Percentiles rank a stretch among this genome's conserved stretches.
Evolutionary conservation across 2,888 invertebrate species (phyloP).

Genomic region (Conops quadrifasciatus): DNA sequence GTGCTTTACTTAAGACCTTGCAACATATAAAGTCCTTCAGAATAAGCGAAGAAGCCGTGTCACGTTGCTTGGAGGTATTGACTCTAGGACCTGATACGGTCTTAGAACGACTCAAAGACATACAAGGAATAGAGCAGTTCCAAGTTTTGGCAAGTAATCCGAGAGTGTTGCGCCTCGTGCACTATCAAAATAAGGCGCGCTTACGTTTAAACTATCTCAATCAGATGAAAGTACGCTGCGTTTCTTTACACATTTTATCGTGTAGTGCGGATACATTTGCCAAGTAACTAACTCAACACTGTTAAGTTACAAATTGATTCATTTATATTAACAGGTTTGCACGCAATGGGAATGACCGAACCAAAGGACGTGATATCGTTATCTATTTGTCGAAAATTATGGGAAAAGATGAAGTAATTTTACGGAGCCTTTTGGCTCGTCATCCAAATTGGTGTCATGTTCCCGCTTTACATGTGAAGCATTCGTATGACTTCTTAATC

Average conservation of each 20-base stretch:
- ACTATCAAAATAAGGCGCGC: slow-evolving; percentile 66
- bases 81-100: slow-evolving; percentile 71
- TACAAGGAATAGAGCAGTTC: slow-evolving; percentile 71
- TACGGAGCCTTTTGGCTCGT: slow-evolving; percentile 65
- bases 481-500: slow-evolving; percentile 69
- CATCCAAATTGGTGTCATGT: slow-evolving; percentile 75
- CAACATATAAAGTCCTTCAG: slow-evolving; percentile 69
- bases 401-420: slow-evolving; percentile 49
- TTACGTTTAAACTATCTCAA: slow-evolving; percentile 68
- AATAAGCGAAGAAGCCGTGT: slow-evolving; percentile 69
- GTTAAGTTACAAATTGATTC: not conserved
- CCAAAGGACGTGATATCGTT: slow-evolving; percentile 65
- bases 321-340: slow-evolving; percentile 64
- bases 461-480: slow-evolving; percentile 69
- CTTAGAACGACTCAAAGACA: slow-evolving; percentile 68
- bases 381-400: slow-evolving; percentile 64
- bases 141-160: slow-evolving; percentile 71
- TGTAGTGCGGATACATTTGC: slow-evolving; percentile 62
- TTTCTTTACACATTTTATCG: slow-evolving; percentile 66
- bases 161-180: slow-evolving; percentile 68
- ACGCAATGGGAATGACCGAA: slow-evolving; percentile 69
- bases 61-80: slow-evolving; percentile 69
- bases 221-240: slow-evolving; percentile 66
- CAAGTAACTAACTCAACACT: slow-evolving; percentile 51
- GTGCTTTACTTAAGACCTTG: slow-evolving; percentile 68